Conservation (phyloP, 1,140 invertebrate species). For the Aporrectodea caliginosa region DNA sequence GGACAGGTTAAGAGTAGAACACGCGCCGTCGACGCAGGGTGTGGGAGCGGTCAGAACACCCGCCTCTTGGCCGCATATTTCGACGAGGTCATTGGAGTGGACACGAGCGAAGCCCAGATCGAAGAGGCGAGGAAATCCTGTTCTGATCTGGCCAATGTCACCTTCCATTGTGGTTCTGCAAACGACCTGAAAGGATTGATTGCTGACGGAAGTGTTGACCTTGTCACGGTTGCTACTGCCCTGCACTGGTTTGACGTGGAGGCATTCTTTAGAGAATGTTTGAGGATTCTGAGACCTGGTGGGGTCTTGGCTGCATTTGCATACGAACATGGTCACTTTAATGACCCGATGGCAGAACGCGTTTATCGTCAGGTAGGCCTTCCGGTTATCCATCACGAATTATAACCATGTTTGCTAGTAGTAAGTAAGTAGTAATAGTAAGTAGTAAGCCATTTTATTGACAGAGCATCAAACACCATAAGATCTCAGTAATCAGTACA, state of each 20-base stretch:
- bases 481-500: too few species aligned
- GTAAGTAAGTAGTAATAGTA: too few species aligned
- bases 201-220: neutral
- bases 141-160: neutral
- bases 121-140: neutral
- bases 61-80: neutral
- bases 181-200: neutral
- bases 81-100: neutral
- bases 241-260: constrained; percentile 59
- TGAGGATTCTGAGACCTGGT: constrained; percentile 50
- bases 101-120: neutral
- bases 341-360: too few species aligned
- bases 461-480: too few species aligned
- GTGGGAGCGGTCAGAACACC: neutral
- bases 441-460: too few species aligned
- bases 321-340: too few species aligned
- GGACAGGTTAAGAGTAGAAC: neutral
- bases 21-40: neutral
- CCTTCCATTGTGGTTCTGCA: neutral
- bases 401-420: too few species aligned
- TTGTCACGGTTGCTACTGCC: constrained; percentile 35
- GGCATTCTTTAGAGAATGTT: constrained; percentile 56
- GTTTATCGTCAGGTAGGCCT: too few species aligned
- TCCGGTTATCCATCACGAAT: too few species aligned
- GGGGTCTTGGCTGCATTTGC: constrained; percentile 55